Evolutionary conservation across 2,888 invertebrate genomes (phyloP).

Genomic region (Plutella xylostella): DNA sequence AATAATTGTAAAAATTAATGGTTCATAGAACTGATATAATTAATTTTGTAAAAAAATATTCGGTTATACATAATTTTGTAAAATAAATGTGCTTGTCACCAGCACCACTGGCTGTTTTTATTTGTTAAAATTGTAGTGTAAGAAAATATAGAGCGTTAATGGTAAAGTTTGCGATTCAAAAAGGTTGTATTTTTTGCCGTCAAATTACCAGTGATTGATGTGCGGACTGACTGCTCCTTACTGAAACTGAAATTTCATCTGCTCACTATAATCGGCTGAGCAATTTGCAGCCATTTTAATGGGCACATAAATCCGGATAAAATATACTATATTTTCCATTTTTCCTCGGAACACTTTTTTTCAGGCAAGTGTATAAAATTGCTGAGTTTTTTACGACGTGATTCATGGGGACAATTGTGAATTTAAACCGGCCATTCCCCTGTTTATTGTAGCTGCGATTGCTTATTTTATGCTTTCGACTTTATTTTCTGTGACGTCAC

Average conservation of each 20-base stretch:
- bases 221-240: not conserved
- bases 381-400: slow-evolving; percentile 4
- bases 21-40: too few relatives aligned
- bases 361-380: slow-evolving; percentile 1
- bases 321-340: slow-evolving; percentile 6
- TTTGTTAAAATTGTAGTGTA: too few relatives aligned
- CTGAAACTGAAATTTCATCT: slow-evolving; percentile 9
- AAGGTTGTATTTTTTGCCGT: slow-evolving; percentile 7
- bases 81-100: too few relatives aligned
- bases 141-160: too few relatives aligned
- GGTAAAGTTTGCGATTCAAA: too few relatives aligned
- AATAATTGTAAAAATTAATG: too few relatives aligned
- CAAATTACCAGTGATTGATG: slow-evolving; percentile 12
- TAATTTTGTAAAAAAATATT: too few relatives aligned
- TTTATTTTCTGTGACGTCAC: not conserved
- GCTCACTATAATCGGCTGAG: slow-evolving; percentile 5
- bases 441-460: slow-evolving; percentile 4
- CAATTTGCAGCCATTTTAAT: slow-evolving; percentile 8
- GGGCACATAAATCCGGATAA: slow-evolving; percentile 6
- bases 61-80: too few relatives aligned
- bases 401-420: slow-evolving; percentile 4
- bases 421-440: slow-evolving; percentile 3
- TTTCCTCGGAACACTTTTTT: slow-evolving; percentile 1
- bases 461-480: slow-evolving; percentile 4
- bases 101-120: too few relatives aligned